Conservation (phyloP, 2,113 vertebrate species). For the Hydrolagus affinis region DNA sequence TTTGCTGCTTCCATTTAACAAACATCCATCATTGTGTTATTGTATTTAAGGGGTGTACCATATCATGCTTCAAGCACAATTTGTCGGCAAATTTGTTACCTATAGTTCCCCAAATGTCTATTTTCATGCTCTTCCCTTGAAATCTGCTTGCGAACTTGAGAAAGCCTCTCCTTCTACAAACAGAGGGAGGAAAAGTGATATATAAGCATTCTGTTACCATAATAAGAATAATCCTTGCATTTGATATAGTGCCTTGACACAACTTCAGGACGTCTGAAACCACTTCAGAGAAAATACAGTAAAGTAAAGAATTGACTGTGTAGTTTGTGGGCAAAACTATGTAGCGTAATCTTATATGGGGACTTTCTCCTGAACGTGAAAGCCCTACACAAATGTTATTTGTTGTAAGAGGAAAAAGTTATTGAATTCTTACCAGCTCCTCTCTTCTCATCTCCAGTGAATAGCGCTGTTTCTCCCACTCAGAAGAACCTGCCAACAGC, state of each 20-base stretch:
- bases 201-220: background rate
- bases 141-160: slow-evolving; percentile 89
- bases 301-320: no score
- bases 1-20: background rate
- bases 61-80: no score
- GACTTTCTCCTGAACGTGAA: no score
- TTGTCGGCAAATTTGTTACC: slow-evolving; percentile 53
- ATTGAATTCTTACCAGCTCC: slow-evolving; percentile 69
- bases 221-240: no score
- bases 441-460: slow-evolving; percentile 81
- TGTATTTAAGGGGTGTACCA: no score
- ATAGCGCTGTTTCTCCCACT: slow-evolving; percentile 88
- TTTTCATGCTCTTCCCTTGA: slow-evolving; percentile 91
- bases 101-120: slow-evolving; percentile 92
- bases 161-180: slow-evolving; percentile 86
- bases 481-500: slow-evolving; percentile 76
- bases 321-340: no score
- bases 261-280: no score
- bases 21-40: background rate
- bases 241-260: no score
- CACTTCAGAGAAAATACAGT: no score
- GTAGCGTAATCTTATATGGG: no score
- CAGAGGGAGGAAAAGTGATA: slow-evolving; percentile 37
- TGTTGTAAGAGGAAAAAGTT: no score
- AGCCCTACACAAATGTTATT: no score